Conservation (phyloP, 2,113 vertebrate genomes). For the Corydoras maculifer region DNA sequence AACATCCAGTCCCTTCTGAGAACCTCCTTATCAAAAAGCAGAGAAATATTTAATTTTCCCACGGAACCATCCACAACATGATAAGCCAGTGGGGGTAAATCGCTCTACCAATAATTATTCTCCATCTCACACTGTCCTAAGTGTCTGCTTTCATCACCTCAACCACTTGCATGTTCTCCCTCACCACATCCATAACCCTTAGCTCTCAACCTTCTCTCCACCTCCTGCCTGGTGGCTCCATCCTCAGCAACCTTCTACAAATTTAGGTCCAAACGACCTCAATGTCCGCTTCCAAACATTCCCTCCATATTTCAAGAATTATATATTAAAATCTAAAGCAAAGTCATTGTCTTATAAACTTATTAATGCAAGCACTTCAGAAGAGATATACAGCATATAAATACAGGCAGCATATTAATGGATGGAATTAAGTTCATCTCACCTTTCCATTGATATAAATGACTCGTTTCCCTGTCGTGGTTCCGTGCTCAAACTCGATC, state of each 20-base stretch:
- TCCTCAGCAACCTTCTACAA: too few relatives aligned
- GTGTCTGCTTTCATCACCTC: too few relatives aligned
- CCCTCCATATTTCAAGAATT: too few relatives aligned
- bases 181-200: too few relatives aligned
- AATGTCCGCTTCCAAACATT: too few relatives aligned
- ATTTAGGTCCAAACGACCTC: too few relatives aligned
- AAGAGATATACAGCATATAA: background rate
- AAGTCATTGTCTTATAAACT: background rate
- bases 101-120: too few relatives aligned
- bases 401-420: background rate
- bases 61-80: background rate
- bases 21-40: constrained; percentile 68
- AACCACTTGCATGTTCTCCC: too few relatives aligned
- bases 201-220: too few relatives aligned
- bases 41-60: background rate
- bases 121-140: too few relatives aligned
- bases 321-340: too few relatives aligned
- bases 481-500: constrained; percentile 91
- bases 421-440: constrained; percentile 32
- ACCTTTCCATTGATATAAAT: constrained; percentile 88
- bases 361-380: background rate
- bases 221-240: too few relatives aligned
- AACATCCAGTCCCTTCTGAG: constrained; percentile 94
- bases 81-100: background rate
- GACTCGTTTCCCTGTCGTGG: constrained; percentile 85